Base-by-base conservation (phyloP, 2,797 vertebrate genomes). In the Denticeps clupeoides region DNA sequence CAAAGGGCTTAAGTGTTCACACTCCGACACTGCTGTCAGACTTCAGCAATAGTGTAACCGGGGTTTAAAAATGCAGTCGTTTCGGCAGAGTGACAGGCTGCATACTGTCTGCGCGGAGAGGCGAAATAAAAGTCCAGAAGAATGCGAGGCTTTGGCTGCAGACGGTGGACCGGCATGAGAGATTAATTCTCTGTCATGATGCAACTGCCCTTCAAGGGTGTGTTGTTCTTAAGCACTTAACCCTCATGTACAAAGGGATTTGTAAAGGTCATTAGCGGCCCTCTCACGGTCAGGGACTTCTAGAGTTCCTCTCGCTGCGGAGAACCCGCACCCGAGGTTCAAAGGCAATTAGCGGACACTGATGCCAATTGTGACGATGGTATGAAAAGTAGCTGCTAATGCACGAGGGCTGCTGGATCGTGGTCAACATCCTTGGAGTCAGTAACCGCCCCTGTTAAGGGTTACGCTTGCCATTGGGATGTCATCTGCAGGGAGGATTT, bases 211-310 rank as follows among this genome's bases (percentile, higher is more conserved):
- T 19, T 57, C 56, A 70, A 71, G 75, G 65, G 68, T 59, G 49
- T 68, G 63, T 62, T 66, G 62, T 59, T 72, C 73, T 62, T 69
- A 54, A 62, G 59, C 35, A 55, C 56, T 75, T 77, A 72, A 78
- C 65, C 68, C 47, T 21, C 53, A 53, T 78, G 67, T 78, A 63
- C 62, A 74, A 69, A 72, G 65, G 61, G 68, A 56, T 60, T 73
- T 78, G 56, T 72, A 44, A 67, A 74, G 67, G 67, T 76, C 76
- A 74, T 80, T 78, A 79, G 5, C 42, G 61, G 55, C 59, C 61
- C 52, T 58, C 73, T 65, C 72, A 69, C 68, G 52, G 61, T 62
- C 51, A 68, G 79, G 79, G 75, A 79, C 72, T 64, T 55, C 16
- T 65, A 69, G 66, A 67, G 45, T 72, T 53, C 53, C 48, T 47